Conservation (phyloP, 2,113 vertebrate species). For the Mugil cephalus region DNA sequence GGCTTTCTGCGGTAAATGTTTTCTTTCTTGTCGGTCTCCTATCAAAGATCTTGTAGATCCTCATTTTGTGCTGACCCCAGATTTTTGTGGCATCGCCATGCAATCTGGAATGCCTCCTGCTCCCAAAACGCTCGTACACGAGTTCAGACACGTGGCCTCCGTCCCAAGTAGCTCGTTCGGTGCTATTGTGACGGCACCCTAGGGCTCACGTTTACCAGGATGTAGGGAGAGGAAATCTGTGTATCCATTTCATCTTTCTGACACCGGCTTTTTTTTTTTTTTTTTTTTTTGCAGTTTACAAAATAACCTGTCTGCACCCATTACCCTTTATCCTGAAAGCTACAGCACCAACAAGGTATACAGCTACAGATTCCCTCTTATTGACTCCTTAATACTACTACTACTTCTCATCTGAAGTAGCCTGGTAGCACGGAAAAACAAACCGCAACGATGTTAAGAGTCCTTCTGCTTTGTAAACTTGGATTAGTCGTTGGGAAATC, state of each 20-base stretch:
- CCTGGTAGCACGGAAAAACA: slow-evolving; percentile 19
- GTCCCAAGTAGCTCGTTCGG: slow-evolving; percentile 67
- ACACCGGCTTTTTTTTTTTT: slow-evolving; percentile 56
- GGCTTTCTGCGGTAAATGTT: slow-evolving; percentile 12
- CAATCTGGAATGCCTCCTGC: slow-evolving; percentile 56
- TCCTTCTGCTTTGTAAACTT: slow-evolving; percentile 54
- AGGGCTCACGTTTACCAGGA: slow-evolving; percentile 61
- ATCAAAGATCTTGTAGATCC: slow-evolving; percentile 42
- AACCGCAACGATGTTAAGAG: slow-evolving; percentile 39
- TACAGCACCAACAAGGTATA: neutral
- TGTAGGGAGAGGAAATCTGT: slow-evolving; percentile 54
- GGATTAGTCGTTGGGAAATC: slow-evolving; percentile 62
- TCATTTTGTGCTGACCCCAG: slow-evolving; percentile 11
- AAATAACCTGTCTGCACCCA: slow-evolving; percentile 50
- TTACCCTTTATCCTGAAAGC: slow-evolving; percentile 36
- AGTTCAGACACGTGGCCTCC: slow-evolving; percentile 63
- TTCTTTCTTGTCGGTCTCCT: slow-evolving; percentile 13
- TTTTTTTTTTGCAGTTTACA: slow-evolving; percentile 58
- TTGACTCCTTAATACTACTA: slow-evolving; percentile 30
- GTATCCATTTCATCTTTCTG: slow-evolving; percentile 58
- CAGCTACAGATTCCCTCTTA: slow-evolving; percentile 25
- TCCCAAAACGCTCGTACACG: slow-evolving; percentile 45
- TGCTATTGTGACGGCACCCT: slow-evolving; percentile 65
- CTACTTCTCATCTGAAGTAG: slow-evolving; percentile 28
- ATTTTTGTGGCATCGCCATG: slow-evolving; percentile 49